These are phyloP conservation scores for Typhlichthys subterraneus DNA, from an alignment of 2,797 vertebrate species.

Conservation along the genomic window DNA sequence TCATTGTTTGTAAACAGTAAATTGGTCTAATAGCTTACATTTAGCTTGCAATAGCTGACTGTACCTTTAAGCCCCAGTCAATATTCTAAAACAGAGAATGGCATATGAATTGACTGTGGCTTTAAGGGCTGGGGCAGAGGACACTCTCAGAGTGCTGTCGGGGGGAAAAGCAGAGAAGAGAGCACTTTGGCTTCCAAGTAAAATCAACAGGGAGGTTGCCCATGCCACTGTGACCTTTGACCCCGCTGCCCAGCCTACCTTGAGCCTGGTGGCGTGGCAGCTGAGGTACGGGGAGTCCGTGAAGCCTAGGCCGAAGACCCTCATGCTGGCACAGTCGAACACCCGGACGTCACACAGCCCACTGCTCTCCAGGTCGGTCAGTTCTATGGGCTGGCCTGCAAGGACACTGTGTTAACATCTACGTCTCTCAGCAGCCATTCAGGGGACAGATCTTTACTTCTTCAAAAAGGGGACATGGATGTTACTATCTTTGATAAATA, in stretches of 20 bases:
- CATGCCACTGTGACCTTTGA: neutral
- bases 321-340: conserved; percentile 61
- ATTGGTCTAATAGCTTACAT: too few relatives aligned
- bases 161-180: too few relatives aligned
- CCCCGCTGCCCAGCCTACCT: conserved; percentile 52
- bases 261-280: conserved; percentile 74
- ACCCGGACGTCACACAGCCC: conserved; percentile 72
- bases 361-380: conserved; percentile 73
- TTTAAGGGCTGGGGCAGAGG: too few relatives aligned
- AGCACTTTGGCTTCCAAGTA: too few relatives aligned
- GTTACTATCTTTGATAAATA: neutral
- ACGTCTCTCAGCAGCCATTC: neutral
- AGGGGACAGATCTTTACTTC: neutral
- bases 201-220: too few relatives aligned
- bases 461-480: neutral
- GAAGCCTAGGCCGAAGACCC: conserved; percentile 71
- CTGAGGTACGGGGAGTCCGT: conserved; percentile 65
- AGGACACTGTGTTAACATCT: neutral
- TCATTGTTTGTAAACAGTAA: too few relatives aligned
- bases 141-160: too few relatives aligned
- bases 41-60: too few relatives aligned
- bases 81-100: too few relatives aligned
- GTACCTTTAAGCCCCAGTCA: too few relatives aligned
- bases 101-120: too few relatives aligned
- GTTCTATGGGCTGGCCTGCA: conserved; percentile 70